Base-by-base conservation (phyloP, 2,888 invertebrate genomes). In the Andrena trimmerana region DNA sequence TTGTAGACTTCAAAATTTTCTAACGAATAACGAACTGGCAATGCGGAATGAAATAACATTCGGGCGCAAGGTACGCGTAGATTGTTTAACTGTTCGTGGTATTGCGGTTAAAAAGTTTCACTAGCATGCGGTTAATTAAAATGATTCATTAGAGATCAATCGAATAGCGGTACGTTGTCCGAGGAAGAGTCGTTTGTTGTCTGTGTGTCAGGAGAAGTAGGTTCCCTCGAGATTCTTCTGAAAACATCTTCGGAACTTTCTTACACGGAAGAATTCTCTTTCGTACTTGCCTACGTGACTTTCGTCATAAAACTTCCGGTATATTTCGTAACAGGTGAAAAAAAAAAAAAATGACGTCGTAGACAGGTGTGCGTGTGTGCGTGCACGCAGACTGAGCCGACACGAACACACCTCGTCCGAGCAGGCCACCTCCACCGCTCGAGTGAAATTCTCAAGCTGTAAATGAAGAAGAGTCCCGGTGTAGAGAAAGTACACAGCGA, bases 241-340 rank as follows among this genome's bases (percentile, higher is more conserved):
- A 65, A 59, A 60, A 6, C 60, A 63, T 72, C 31, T 48, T 71
- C 27, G 74, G 24, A 68, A 78, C 74, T 83, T 83, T 83, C 79
- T 71, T 79, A 76, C 78, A 52, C 69, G 72, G 76, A 73, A 72
- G 66, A 87, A 73, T 77, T 52, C 63, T 62, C 73, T 68, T 31
- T 62, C 52, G 24, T 59, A 54, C 36, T 69, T 71, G 68, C 48
- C 78, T 77, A 78, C 84, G 81, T 78, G 81, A 81, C 82, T 85
- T 66, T 87, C 78, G 50, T 80, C 70, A 80, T 75, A 70, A 42
- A 78, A 81, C 75, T 60, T 52, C 29, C 69, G 70, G 67, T 67
- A 48, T 63, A 89, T 91, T 89, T 91, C 90, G 89, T 88, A 91
- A 92, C 71, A 54, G 72, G 67, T 81, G 84, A 88, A 88, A 89